phyloP scores from a whole-genome alignment of 2,797 vertebrate species.

The Cossypha caffra region DNA sequence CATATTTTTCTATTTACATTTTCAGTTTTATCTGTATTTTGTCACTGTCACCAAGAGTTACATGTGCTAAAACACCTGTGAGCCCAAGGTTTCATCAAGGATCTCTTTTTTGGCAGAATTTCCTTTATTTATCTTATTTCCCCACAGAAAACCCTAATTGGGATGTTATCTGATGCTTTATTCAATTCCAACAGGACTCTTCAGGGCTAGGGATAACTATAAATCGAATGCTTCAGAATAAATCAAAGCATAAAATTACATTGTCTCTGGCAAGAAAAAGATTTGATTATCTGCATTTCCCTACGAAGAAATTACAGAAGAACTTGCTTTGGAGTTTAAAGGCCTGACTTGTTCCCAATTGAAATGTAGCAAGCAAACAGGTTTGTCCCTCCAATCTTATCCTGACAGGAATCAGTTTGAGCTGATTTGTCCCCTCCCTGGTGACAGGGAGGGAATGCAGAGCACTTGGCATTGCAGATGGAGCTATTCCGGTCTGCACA shows the following conservation, averaged over 20 bases:
- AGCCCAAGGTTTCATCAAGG: not conserved
- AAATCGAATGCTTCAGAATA: slow-evolving; percentile 12
- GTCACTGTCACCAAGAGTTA: not conserved
- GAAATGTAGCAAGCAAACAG: slow-evolving; percentile 18
- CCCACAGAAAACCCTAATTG: not conserved
- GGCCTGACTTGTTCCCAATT: not conserved
- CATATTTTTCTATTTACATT: not conserved
- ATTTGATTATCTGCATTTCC: slow-evolving; percentile 46
- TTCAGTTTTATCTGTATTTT: not conserved
- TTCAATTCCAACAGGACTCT: slow-evolving; percentile 7
- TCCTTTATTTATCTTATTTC: not conserved
- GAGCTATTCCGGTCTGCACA: not conserved
- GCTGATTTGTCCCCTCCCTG: slow-evolving; percentile 6
- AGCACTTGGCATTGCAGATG: not conserved
- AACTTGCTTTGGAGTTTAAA: not conserved
- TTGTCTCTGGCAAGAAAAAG: slow-evolving; percentile 28
- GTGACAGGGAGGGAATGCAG: not conserved
- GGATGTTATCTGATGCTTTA: not conserved
- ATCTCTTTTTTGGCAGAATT: not conserved
- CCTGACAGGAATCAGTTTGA: not conserved
- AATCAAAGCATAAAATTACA: slow-evolving; percentile 57
- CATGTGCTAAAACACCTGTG: not conserved
- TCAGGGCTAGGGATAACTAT: not conserved
- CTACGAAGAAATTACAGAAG: slow-evolving; percentile 25
- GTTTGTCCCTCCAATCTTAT: not conserved